Conservation (phyloP, 2,113 vertebrate species). For the Pyxicephalus adspersus region DNA sequence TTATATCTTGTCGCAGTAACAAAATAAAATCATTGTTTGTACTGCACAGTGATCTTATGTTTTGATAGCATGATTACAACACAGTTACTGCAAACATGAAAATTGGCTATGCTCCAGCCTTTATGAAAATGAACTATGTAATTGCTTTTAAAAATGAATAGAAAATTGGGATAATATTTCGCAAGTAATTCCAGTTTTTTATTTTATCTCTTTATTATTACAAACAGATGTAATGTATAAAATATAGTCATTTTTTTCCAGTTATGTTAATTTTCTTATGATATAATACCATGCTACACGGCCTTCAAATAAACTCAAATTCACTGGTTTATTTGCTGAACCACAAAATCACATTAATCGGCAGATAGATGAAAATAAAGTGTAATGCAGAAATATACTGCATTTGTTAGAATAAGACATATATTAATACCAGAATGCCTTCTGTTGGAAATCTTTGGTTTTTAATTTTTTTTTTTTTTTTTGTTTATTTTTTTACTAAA, state of each 20-base stretch:
- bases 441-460: too few species aligned
- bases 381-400: too few species aligned
- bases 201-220: background rate
- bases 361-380: too few species aligned
- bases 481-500: too few species aligned
- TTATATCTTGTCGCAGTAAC: constrained; percentile 2
- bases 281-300: background rate
- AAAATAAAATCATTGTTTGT: constrained; percentile 25
- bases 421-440: too few species aligned
- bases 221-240: constrained; percentile 5
- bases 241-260: background rate
- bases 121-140: constrained; percentile 22
- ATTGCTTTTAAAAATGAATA: background rate
- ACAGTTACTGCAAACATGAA: background rate
- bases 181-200: background rate
- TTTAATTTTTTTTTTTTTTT: too few species aligned
- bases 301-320: background rate
- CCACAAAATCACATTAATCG: too few species aligned
- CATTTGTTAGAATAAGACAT: too few species aligned
- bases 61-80: constrained; percentile 35
- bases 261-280: background rate
- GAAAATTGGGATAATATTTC: background rate
- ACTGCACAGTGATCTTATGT: constrained; percentile 11
- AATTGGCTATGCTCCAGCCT: constrained; percentile 1
- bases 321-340: too few species aligned